Evolutionary conservation across 2,888 invertebrate genomes (phyloP).

Genomic region (Cryptosula pallasiana): DNA sequence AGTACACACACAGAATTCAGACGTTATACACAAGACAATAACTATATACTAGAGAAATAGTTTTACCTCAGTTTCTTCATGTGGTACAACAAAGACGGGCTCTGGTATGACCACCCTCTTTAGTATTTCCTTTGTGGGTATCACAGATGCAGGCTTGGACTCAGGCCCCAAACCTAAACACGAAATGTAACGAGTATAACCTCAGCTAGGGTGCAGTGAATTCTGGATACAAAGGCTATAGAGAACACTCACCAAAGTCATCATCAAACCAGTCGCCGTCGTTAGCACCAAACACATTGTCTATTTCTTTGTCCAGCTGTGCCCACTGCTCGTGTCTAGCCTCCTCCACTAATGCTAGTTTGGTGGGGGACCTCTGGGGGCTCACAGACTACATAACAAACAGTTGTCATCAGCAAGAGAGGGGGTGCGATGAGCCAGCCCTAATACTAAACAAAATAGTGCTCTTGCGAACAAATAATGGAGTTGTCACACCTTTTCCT

Average conservation of each 20-base stretch:
- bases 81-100: slow-evolving; percentile 21
- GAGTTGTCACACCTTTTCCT: no score
- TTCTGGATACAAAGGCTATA: no score
- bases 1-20: no score
- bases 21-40: no score
- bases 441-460: no score
- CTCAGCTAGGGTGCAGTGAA: no score
- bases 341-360: not conserved
- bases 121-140: slow-evolving; percentile 2
- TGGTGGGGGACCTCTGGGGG: slow-evolving; percentile 1
- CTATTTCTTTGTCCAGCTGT: slow-evolving; percentile 24
- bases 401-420: no score
- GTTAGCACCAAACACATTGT: slow-evolving; percentile 19
- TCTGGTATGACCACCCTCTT: slow-evolving; percentile 5
- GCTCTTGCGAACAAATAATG: no score
- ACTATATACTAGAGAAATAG: not conserved
- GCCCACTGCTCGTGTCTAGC: slow-evolving; percentile 19
- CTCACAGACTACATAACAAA: not conserved
- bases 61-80: slow-evolving; percentile 16
- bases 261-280: slow-evolving; percentile 23
- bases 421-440: no score
- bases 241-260: slow-evolving; percentile 3
- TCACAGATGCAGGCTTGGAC: slow-evolving; percentile 9
- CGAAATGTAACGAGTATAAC: no score
- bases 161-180: not conserved